Conservation (phyloP, 2,797 vertebrate genomes). For the Microctenopoma steveboyesi region DNA sequence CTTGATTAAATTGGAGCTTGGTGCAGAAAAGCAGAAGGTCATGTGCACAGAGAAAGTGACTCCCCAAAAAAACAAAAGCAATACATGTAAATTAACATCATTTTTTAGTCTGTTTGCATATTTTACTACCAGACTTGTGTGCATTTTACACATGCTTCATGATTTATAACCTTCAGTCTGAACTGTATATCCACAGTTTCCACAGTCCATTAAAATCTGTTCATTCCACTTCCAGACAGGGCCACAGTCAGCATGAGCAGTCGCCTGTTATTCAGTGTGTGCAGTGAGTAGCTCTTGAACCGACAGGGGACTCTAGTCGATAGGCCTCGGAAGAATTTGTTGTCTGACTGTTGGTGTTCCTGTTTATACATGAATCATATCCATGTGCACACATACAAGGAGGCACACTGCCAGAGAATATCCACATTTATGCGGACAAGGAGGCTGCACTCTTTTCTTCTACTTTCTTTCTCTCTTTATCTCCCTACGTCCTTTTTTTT, state of each 20-base stretch:
- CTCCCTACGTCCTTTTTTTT: slow-evolving; percentile 69
- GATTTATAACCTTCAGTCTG: slow-evolving; percentile 14
- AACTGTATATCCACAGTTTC: slow-evolving; percentile 15
- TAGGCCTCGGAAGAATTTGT: slow-evolving; percentile 65
- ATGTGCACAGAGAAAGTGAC: slow-evolving; percentile 34
- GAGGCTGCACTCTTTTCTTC: slow-evolving; percentile 45
- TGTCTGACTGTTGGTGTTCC: slow-evolving; percentile 65
- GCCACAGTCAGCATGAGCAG: slow-evolving; percentile 37
- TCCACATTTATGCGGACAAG: slow-evolving; percentile 63
- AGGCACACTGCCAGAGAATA: slow-evolving; percentile 53
- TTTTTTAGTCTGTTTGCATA: slow-evolving; percentile 19
- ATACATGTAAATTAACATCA: slow-evolving; percentile 31
- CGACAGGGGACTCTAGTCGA: slow-evolving; percentile 43
- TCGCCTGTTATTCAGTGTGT: slow-evolving; percentile 40
- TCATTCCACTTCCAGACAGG: slow-evolving; percentile 34
- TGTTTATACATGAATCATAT: slow-evolving; percentile 75
- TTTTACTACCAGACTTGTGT: slow-evolving; percentile 16
- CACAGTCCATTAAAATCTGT: slow-evolving; percentile 47
- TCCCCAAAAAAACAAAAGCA: slow-evolving; percentile 29
- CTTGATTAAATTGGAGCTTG: slow-evolving; percentile 62
- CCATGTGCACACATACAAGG: slow-evolving; percentile 30
- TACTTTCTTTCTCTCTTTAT: slow-evolving; percentile 56
- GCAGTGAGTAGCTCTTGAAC: slow-evolving; percentile 35
- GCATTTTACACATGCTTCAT: slow-evolving; percentile 28
- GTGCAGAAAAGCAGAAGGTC: slow-evolving; percentile 61